These are phyloP conservation scores for Paramacrobiotus metropolitanus DNA, from an alignment of 1,140 invertebrate species.

Conservation along the genomic window DNA sequence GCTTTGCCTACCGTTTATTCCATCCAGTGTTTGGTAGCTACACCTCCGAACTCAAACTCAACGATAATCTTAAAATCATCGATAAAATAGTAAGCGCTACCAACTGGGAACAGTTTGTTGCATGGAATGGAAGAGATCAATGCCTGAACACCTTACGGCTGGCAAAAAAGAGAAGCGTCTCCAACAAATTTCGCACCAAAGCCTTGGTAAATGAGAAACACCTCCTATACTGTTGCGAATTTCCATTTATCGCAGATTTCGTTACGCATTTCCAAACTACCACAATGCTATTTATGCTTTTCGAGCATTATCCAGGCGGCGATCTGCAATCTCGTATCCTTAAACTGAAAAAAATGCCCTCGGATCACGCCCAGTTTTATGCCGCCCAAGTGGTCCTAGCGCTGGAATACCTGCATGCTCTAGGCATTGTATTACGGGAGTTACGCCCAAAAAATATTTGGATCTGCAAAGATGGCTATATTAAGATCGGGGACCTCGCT, in stretches of 20 bases:
- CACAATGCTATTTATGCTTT: background rate
- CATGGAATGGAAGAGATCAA: background rate
- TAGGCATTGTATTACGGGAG: background rate
- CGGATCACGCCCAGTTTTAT: background rate
- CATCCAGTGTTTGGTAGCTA: background rate
- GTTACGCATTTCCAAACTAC: background rate
- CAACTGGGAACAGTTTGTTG: background rate
- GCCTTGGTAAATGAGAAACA: background rate
- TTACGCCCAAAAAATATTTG: background rate
- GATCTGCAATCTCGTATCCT: background rate
- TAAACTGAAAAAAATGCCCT: background rate
- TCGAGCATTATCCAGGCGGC: background rate
- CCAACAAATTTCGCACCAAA: background rate
- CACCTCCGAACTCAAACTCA: background rate
- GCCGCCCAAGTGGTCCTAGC: background rate
- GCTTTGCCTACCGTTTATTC: background rate
- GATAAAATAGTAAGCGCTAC: background rate
- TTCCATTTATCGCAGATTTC: background rate
- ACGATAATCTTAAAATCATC: background rate
- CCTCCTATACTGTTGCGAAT: slow-evolving; percentile 1
- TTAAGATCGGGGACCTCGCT: background rate
- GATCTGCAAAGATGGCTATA: background rate
- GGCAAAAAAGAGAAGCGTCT: background rate
- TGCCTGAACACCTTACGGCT: background rate
- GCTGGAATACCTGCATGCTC: background rate